A percentile compares a stretch with the other conserved stretches of the same genome.
phyloP scores from a whole-genome alignment of 2,797 vertebrate genomes.

The Dendrocincla tyrannina region DNA sequence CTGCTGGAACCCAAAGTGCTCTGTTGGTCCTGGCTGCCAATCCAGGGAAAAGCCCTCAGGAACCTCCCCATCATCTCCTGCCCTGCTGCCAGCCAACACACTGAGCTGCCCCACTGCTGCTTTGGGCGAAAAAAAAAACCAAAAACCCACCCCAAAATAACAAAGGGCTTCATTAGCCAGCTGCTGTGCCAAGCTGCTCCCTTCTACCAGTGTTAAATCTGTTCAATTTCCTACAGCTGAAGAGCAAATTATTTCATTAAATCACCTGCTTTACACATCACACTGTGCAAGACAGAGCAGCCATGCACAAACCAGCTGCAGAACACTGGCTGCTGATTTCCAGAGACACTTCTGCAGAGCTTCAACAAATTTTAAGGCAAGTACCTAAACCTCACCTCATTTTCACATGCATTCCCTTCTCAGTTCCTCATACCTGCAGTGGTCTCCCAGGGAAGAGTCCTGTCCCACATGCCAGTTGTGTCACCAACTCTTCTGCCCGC shows the following conservation, averaged over 20 bases:
- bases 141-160: no score
- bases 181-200: not conserved
- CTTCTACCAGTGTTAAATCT: not conserved
- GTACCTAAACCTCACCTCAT: not conserved
- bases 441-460: not conserved
- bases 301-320: not conserved
- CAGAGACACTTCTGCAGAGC: not conserved
- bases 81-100: not conserved
- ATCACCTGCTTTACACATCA: not conserved
- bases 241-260: not conserved
- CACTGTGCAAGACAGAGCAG: not conserved
- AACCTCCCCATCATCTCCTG: not conserved
- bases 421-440: not conserved
- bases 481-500: not conserved
- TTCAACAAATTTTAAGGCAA: not conserved
- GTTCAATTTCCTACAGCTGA: not conserved
- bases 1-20: not conserved
- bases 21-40: rapidly evolving
- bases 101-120: not conserved
- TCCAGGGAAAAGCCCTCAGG: not conserved
- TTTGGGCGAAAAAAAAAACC: rapidly evolving
- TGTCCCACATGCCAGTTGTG: not conserved
- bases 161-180: not conserved
- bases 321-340: not conserved
- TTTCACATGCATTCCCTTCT: not conserved